Conservation (phyloP, 2,797 vertebrate species). For the Xenopus petersii region DNA sequence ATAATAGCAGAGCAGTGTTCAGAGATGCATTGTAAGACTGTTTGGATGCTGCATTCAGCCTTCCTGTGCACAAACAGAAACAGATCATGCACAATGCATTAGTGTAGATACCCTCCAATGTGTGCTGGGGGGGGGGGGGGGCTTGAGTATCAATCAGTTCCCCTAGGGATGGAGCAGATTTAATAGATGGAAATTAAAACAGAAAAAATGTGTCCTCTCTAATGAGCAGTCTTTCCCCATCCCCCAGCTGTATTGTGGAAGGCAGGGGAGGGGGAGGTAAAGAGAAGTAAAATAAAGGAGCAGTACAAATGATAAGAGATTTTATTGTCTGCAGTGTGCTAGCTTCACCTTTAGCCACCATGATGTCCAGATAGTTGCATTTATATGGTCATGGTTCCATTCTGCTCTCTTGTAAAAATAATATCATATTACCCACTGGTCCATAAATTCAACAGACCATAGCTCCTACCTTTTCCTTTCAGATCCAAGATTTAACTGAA, state of each 20-base stretch:
- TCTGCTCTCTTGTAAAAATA: neutral
- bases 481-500: too few species aligned
- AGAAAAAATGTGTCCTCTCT: constrained; percentile 93
- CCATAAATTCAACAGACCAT: too few species aligned
- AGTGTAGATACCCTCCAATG: constrained; percentile 9
- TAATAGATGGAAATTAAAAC: constrained; percentile 97
- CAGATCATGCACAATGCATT: constrained; percentile 4
- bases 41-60: neutral
- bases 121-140: constrained; percentile 15
- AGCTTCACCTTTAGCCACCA: neutral
- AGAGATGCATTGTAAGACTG: neutral
- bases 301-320: neutral
- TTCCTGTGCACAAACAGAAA: constrained; percentile 6
- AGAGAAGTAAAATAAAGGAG: neutral
- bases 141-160: constrained; percentile 6
- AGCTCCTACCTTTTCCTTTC: too few species aligned
- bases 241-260: constrained; percentile 71
- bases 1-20: too few species aligned
- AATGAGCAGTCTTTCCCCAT: constrained; percentile 63
- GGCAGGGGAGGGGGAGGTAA: constrained; percentile 80
- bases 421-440: too few species aligned
- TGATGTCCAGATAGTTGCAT: too few species aligned
- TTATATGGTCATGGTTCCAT: neutral
- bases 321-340: neutral
- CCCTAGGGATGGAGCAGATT: constrained; percentile 63